Evolutionary conservation across 2,888 invertebrate species (phyloP).

Genomic region (Sycophila texana): DNA sequence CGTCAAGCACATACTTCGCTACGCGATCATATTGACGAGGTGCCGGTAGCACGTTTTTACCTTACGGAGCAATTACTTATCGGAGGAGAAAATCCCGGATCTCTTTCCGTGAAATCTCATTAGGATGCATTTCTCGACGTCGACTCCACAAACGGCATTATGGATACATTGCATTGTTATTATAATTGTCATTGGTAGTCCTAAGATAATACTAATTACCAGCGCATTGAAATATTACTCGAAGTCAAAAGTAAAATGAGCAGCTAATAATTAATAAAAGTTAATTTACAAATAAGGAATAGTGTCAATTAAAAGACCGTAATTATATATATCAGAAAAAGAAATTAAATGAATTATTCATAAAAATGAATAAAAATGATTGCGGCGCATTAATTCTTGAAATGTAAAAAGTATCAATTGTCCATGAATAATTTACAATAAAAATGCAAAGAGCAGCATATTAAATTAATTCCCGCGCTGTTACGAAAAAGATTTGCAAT

Average conservation of each 20-base stretch:
- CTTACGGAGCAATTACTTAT: slow-evolving; percentile 47
- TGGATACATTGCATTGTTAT: not conserved
- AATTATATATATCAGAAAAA: no score
- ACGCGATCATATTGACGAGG: slow-evolving; percentile 29
- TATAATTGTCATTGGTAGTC: no score
- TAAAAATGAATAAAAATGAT: no score
- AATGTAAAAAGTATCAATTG: no score
- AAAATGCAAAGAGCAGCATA: not conserved
- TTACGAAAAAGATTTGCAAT: slow-evolving; percentile 7
- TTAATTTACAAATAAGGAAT: no score
- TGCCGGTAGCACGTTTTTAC: slow-evolving; percentile 48
- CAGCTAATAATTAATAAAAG: no score
- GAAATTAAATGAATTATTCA: no score
- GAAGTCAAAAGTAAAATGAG: no score
- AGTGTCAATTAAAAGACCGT: no score
- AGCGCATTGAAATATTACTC: no score
- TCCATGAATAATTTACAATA: not conserved
- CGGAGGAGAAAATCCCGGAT: slow-evolving; percentile 2
- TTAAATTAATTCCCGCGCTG: not conserved
- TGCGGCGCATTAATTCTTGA: no score
- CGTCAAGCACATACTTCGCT: slow-evolving; percentile 43
- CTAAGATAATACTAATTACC: no score
- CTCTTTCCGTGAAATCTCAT: not conserved
- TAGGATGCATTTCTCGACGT: not conserved
- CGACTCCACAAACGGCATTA: not conserved